Percentiles rank a stretch among this genome's conserved stretches.
Conservation (phyloP, 2,113 vertebrate genomes). For the Bolborhynchus lineola region DNA sequence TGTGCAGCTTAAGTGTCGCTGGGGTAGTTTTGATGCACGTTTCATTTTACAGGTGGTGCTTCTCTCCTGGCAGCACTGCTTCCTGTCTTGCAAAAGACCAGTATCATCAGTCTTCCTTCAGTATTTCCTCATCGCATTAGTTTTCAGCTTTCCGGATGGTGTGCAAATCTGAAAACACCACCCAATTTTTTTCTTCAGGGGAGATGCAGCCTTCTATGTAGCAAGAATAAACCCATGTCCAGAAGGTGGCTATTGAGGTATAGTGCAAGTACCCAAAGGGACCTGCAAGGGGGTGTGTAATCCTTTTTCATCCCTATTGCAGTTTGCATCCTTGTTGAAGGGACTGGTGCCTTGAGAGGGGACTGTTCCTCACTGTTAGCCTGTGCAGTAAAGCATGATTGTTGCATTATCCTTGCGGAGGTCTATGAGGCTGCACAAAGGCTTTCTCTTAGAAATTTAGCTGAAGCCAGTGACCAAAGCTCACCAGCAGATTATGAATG, state of each 20-base stretch:
- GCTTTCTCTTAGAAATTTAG: background rate
- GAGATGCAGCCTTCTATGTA: background rate
- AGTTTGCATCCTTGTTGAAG: background rate
- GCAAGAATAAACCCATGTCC: background rate
- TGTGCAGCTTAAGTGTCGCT: background rate
- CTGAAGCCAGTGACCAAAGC: background rate
- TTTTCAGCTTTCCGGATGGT: background rate
- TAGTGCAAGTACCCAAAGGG: background rate
- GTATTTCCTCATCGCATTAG: background rate
- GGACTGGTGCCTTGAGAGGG: background rate
- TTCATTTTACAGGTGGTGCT: background rate
- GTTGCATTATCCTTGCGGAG: background rate
- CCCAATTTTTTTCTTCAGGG: background rate
- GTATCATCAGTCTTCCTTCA: background rate
- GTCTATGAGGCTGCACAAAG: background rate
- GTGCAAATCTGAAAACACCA: background rate
- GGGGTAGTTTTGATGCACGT: background rate
- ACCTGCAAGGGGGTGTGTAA: fast-evolving
- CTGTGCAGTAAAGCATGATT: background rate
- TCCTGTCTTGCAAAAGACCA: background rate
- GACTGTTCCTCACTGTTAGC: background rate
- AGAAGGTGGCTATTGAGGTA: background rate
- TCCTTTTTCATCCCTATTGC: background rate
- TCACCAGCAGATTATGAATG: background rate
- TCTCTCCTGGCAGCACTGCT: background rate